These are phyloP conservation scores for Drosophila arizonae DNA, from an alignment of 1,140 invertebrate genomes.

Conservation along the genomic window DNA sequence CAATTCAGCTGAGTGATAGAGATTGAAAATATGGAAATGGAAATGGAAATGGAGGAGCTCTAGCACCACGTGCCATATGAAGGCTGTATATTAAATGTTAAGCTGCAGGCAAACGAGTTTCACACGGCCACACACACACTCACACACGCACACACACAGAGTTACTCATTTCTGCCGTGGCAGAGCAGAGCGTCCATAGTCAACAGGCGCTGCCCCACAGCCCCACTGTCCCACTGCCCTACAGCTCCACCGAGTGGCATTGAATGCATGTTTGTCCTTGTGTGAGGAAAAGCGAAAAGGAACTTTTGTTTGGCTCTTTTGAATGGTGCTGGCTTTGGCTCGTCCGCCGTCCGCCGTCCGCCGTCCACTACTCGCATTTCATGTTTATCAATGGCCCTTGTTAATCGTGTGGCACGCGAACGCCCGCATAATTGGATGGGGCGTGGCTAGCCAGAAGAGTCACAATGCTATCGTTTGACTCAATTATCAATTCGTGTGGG, in stretches of 20 bases:
- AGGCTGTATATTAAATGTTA: constrained; percentile 9
- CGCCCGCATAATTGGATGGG: not conserved
- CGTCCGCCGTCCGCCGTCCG: not conserved
- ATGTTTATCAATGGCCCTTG: constrained; percentile 64
- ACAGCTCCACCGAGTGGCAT: not conserved
- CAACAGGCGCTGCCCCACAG: not conserved
- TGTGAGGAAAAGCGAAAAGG: not conserved
- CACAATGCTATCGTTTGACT: not conserved
- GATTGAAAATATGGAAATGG: constrained; percentile 7
- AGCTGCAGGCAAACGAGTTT: constrained; percentile 2
- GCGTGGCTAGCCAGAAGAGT: constrained; percentile 1
- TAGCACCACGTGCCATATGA: not conserved
- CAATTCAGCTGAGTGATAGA: not conserved
- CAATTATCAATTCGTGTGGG: constrained; percentile 2
- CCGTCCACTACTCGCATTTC: constrained; percentile 37
- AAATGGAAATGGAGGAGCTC: not conserved
- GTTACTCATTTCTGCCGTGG: not conserved
- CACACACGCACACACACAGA: not conserved
- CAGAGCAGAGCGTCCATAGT: not conserved
- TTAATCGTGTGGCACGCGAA: constrained; percentile 48
- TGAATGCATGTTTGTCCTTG: constrained; percentile 5
- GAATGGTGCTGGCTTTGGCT: constrained; percentile 16
- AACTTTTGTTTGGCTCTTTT: constrained; percentile 27
- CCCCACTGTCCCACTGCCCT: no score
- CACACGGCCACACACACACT: not conserved